Evolutionary conservation across 2,113 vertebrate species (phyloP).

Genomic region (Cephalopterus ornatus): DNA sequence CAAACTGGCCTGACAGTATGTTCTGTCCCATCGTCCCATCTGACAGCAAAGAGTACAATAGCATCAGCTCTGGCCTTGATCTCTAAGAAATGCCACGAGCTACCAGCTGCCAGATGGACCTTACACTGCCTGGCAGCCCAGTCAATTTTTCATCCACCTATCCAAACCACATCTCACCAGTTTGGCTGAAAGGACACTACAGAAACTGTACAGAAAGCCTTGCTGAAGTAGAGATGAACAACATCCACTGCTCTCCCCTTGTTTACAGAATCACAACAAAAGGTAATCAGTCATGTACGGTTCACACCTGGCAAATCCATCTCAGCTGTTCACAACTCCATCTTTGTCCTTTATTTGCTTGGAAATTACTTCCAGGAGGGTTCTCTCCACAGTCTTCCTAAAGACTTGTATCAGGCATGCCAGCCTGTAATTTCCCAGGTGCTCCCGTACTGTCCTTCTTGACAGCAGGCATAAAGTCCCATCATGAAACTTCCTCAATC

Average conservation of each 20-base stretch:
- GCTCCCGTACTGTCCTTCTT: neutral
- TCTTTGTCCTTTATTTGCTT: neutral
- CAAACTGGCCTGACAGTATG: neutral
- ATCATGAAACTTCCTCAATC: neutral
- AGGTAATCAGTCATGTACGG: fast-evolving
- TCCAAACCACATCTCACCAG: neutral
- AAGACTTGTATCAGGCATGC: neutral
- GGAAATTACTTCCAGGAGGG: neutral
- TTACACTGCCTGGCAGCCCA: neutral
- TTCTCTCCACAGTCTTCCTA: neutral
- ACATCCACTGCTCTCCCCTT: neutral
- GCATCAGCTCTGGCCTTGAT: neutral
- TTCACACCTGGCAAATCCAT: neutral
- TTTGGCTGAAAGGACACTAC: neutral
- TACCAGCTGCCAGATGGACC: neutral
- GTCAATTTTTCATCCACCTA: neutral
- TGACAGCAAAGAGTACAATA: neutral
- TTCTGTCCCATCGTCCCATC: fast-evolving
- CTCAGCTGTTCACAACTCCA: neutral
- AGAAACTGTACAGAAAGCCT: neutral
- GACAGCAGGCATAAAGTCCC: neutral
- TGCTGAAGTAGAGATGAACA: neutral
- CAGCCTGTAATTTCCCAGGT: neutral
- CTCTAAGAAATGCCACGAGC: neutral
- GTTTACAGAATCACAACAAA: neutral